Percentiles rank a stretch among this genome's conserved stretches.
phyloP scores from a whole-genome alignment of 92 coral and sea anemone genomes.

The Micromussa lordhowensis region DNA sequence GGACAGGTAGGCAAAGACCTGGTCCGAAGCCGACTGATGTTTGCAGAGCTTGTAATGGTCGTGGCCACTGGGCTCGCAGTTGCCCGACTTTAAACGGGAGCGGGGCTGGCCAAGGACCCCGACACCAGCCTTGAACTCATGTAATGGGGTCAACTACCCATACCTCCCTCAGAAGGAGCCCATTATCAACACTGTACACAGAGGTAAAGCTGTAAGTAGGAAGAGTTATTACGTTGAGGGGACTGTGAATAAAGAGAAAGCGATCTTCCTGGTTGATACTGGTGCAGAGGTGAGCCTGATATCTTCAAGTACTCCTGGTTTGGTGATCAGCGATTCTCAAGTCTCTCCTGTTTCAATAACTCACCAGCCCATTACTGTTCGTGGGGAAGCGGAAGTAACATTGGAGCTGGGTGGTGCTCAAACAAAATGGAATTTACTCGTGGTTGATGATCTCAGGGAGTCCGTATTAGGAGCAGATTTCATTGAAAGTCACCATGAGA shows the following conservation, averaged over 20 bases:
- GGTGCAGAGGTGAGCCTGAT: conserved; percentile 60
- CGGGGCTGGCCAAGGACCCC: conserved; percentile 69
- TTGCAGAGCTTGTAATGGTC: too few relatives aligned
- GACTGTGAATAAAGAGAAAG: too few relatives aligned
- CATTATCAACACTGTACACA: too few relatives aligned
- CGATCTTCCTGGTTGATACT: conserved; percentile 39
- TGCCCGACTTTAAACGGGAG: conserved; percentile 61
- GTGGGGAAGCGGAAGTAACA: conserved; percentile 54
- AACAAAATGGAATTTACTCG: conserved; percentile 58
- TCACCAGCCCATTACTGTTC: conserved; percentile 46
- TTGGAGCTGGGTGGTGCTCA: conserved; percentile 30
- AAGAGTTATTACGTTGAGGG: too few relatives aligned
- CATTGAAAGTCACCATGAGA: too few relatives aligned
- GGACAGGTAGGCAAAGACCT: too few relatives aligned
- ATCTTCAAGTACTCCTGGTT: conserved; percentile 39
- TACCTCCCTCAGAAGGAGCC: too few relatives aligned
- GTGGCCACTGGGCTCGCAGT: conserved; percentile 66
- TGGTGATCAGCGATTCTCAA: conserved; percentile 9
- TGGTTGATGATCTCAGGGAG: conserved; percentile 46
- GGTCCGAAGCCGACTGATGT: too few relatives aligned
- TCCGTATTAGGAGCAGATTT: too few relatives aligned
- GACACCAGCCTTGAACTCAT: conserved; percentile 45
- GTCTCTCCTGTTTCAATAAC: conserved; percentile 27
- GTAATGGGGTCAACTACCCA: too few relatives aligned
- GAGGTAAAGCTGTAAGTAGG: too few relatives aligned